phyloP scores from a whole-genome alignment of 2,113 vertebrate species.

The Planiliza haematocheilus region DNA sequence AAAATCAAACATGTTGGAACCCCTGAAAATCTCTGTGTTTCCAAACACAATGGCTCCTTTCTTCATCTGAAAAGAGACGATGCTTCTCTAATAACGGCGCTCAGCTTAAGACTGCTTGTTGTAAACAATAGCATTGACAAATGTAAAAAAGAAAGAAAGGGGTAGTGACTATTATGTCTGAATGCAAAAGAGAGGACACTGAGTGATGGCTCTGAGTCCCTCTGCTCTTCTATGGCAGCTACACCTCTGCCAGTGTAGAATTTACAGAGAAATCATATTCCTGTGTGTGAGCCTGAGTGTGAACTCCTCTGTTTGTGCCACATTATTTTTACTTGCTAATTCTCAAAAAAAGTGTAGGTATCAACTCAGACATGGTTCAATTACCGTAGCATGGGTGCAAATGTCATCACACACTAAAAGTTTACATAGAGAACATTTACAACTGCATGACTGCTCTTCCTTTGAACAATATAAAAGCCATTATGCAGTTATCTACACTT shows the following conservation, averaged over 20 bases:
- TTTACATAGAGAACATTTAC: background rate
- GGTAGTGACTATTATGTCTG: conserved; percentile 44
- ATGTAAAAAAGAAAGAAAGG: conserved; percentile 47
- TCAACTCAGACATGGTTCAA: background rate
- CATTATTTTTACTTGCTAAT: too few species aligned
- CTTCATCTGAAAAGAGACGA: conserved; percentile 59
- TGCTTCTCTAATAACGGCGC: conserved; percentile 58
- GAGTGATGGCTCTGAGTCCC: conserved; percentile 41
- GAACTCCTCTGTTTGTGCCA: background rate
- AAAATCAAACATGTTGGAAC: conserved; percentile 53
- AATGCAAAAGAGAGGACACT: conserved; percentile 57
- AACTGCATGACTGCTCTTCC: conserved; percentile 5
- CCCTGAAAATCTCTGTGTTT: conserved; percentile 41
- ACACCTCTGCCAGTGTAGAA: conserved; percentile 27
- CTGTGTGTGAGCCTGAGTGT: conserved; percentile 19
- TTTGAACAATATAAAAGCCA: conserved; percentile 29
- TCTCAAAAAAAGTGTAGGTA: background rate
- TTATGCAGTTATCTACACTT: conserved; percentile 1
- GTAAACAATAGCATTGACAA: conserved; percentile 63
- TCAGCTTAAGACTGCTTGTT: conserved; percentile 56
- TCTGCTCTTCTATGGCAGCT: conserved; percentile 25
- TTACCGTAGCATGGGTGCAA: background rate
- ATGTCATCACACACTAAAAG: background rate
- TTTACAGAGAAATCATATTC: conserved; percentile 20
- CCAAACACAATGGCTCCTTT: conserved; percentile 66